Evolutionary conservation across 2,113 vertebrate genomes (phyloP), one percentile per base, ranked within the genome.

Genomic region (Hypocryptadius cinnamomeus): DNA sequence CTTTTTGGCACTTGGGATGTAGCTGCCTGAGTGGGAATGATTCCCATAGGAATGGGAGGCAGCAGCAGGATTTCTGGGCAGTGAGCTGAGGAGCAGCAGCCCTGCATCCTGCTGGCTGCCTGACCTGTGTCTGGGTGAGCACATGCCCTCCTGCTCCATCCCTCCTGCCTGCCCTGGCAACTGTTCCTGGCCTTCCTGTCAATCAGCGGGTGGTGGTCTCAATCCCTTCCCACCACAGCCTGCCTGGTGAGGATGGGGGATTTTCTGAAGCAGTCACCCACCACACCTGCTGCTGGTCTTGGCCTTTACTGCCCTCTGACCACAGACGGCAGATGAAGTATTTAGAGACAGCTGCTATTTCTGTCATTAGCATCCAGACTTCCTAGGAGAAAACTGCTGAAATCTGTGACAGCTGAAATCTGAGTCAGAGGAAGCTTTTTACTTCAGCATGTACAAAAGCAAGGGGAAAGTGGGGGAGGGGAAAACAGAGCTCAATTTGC

Each of bases 361-460:
- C 82, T 85, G 74, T 76, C 85, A 48, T 82, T 90, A 90, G 61
- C 79, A 64, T 47, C 15, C 81, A 94, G 95, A 44, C 85, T 88
- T 90, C 79, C 50, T 72, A 28, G 54, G 77, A 90, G 82, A 83
- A 89, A 63, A 78, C 30, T 51, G 69, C 77, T 94, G 91, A 89
- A 77, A 91, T 82, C 61, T 83, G 39, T 92, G 72, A 85, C 90
- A 94, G 89, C 89, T 92, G 87, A 92, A 92, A 76, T 89, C 83
- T 94, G 94, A 94, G 77, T 95, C 82, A 78, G 85, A 86, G 79
- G 69, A 79, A 92, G 87, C 37, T 76, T 92, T 90, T 84, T 44
- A 47, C 82, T 93, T 93, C 40, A 80, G 76, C 33, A 50, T 24
- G 8, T 48, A 72, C 31, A 81, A 81, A 93, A 93, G 50, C 39